Evolutionary conservation across 2,797 vertebrate genomes (phyloP), one percentile per base, ranked within the genome.

Genomic region (Acipenser oxyrinchus): DNA sequence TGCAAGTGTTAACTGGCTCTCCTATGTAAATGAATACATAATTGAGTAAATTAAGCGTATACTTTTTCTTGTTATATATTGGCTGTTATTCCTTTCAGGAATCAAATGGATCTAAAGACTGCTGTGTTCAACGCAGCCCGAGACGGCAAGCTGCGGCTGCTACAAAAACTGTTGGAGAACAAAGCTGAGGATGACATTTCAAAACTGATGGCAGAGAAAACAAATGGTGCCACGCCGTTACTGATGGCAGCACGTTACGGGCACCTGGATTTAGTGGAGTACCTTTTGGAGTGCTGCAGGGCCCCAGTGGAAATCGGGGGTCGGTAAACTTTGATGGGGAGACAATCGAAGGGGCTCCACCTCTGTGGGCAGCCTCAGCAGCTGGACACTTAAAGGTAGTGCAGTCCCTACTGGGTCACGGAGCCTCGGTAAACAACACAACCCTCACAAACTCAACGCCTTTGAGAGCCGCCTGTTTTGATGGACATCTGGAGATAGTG

Each of bases 241-340:
- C 74, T 99, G 59, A 96, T 98, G 94, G 95, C 97, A 3, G 80
- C 96, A 11, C 86, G 95, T 1, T 97, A 99, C 48, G 96, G 97
- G 8, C 97, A 99, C 79, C 87, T 99, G 9, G 96, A 99, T 75
- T 88, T 97, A 86, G 95, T 99, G 70, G 95, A 97, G 64, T 98
- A 96, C 70, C 86, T 99, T 57, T 75, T 99, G 66, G 96, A 99
- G 82, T 94, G 94, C 66, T 98, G 97, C 81, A 86, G 91, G 15
- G 96, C 95, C 0, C 89, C 91, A 0, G 95, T 99, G 1, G 96
- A 99, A 78, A 78, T 94, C 15, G 97, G 97, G 96, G 97, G 0
- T 98, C 96, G 0, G 97, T 99, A 52, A 98, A 95, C 82, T 99
- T 99, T 75, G 97, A 99, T 64, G 97, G 97, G 0, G 97, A 99